Conservation (phyloP, 2,797 vertebrate species). For the Menidia menidia region DNA sequence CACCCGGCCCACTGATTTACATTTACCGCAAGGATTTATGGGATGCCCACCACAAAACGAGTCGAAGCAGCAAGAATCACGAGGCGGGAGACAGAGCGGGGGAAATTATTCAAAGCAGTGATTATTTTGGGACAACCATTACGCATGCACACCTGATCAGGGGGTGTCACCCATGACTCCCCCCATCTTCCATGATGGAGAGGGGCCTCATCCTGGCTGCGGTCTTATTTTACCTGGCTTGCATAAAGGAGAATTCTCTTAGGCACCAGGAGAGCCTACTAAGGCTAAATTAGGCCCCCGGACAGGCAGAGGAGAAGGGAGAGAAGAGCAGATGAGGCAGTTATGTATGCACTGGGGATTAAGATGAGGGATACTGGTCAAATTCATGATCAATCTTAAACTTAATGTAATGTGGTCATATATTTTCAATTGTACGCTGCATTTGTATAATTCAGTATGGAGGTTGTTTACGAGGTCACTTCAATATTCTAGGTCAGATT, state of each 20-base stretch:
- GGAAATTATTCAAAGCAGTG: constrained; percentile 94
- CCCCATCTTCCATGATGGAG: constrained; percentile 89
- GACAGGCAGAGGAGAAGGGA: constrained; percentile 76
- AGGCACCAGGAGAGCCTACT: constrained; percentile 82
- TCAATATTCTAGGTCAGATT: constrained; percentile 43
- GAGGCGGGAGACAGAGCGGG: constrained; percentile 73
- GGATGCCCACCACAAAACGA: constrained; percentile 90
- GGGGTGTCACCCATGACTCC: constrained; percentile 89
- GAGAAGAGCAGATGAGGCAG: constrained; percentile 78
- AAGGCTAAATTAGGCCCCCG: constrained; percentile 84
- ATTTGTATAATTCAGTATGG: constrained; percentile 1
- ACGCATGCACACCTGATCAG: constrained; percentile 95
- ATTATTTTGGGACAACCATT: constrained; percentile 95
- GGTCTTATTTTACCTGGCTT: constrained; percentile 88
- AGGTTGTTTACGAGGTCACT: constrained; percentile 45
- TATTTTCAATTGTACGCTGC: constrained; percentile 63
- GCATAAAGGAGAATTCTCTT: constrained; percentile 86
- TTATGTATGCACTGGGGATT: constrained; percentile 80
- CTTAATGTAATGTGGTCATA: constrained; percentile 38
- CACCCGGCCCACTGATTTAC: constrained; percentile 91
- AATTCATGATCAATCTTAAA: constrained; percentile 78
- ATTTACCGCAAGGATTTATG: constrained; percentile 96
- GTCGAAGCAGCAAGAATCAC: constrained; percentile 96
- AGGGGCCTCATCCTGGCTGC: constrained; percentile 74
- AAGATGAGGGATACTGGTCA: constrained; percentile 80